Conservation (phyloP, 1,140 invertebrate species). For the Holcopasites calliopsidis region DNA sequence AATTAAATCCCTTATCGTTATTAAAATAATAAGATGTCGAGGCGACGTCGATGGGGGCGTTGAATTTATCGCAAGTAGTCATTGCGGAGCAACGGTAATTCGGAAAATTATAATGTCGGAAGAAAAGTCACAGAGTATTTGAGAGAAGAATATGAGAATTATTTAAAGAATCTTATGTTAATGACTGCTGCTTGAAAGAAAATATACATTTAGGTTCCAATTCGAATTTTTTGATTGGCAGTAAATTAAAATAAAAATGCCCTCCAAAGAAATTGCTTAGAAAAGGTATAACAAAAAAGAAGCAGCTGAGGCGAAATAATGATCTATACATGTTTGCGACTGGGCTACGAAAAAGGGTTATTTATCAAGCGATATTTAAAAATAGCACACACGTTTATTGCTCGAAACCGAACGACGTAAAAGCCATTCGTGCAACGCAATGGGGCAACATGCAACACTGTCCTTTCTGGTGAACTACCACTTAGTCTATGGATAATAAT, state of each 20-base stretch:
- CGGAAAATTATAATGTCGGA: neutral
- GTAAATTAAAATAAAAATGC: neutral
- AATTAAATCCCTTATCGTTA: too few species aligned
- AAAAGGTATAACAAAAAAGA: neutral
- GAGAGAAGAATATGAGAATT: too few species aligned
- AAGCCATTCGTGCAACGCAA: neutral
- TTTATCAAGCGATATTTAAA: slow-evolving; percentile 10
- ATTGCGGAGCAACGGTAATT: neutral
- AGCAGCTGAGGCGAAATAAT: neutral
- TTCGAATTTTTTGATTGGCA: too few species aligned
- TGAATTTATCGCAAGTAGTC: neutral
- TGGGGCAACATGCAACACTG: neutral
- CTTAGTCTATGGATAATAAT: neutral
- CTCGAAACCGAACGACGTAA: neutral
- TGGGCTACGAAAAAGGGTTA: neutral
- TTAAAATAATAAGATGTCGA: too few species aligned
- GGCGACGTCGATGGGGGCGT: neutral
- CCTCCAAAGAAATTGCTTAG: too few species aligned
- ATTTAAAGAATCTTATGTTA: too few species aligned
- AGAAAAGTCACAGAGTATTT: neutral
- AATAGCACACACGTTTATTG: neutral
- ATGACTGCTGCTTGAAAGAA: too few species aligned
- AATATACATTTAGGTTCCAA: too few species aligned
- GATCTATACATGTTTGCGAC: neutral
- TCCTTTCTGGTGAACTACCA: neutral